A percentile compares a stretch with the other conserved stretches of the same genome.
Conservation (phyloP, 2,888 invertebrate species). For the Kuschelorhynchus macadamiae region DNA sequence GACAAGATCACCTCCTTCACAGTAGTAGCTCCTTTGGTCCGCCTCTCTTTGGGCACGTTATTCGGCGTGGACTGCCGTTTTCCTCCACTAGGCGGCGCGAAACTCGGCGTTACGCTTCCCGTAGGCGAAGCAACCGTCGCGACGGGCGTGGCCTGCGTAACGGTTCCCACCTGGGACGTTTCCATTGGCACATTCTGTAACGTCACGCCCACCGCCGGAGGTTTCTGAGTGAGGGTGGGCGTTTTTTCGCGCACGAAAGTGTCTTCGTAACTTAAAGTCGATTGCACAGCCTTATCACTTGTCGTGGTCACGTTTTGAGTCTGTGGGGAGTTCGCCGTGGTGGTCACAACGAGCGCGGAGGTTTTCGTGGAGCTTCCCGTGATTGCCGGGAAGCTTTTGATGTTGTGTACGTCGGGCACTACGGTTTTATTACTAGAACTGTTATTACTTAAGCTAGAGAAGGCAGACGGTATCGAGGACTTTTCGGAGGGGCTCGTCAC, state of each 20-base stretch:
- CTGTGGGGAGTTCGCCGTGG: conserved; percentile 24
- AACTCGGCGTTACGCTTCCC: background rate
- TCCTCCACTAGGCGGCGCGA: conserved; percentile 4
- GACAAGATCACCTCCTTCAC: background rate
- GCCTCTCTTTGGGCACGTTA: conserved; percentile 25
- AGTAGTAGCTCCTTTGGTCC: conserved; percentile 20
- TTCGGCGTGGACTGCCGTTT: conserved; percentile 23
- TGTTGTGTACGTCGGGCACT: conserved; percentile 62
- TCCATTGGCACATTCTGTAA: conserved; percentile 28
- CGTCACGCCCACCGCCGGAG: conserved; percentile 4
- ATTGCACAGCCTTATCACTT: conserved; percentile 50
- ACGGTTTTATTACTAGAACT: conserved; percentile 34
- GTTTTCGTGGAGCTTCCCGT: conserved; percentile 42
- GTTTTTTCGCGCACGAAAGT: conserved; percentile 36
- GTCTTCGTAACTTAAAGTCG: conserved; percentile 37
- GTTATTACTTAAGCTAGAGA: conserved; percentile 15
- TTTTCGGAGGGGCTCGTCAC: conserved; percentile 20
- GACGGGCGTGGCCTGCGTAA: conserved; percentile 18
- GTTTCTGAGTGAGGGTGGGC: conserved; percentile 8
- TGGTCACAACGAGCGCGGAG: conserved; percentile 30
- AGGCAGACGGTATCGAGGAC: background rate
- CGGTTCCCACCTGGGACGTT: background rate
- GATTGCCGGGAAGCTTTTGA: conserved; percentile 65
- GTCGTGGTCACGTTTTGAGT: conserved; percentile 22
- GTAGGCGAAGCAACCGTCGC: background rate